Base-by-base conservation (phyloP, 2,113 vertebrate genomes). In the Numenius arquata region DNA sequence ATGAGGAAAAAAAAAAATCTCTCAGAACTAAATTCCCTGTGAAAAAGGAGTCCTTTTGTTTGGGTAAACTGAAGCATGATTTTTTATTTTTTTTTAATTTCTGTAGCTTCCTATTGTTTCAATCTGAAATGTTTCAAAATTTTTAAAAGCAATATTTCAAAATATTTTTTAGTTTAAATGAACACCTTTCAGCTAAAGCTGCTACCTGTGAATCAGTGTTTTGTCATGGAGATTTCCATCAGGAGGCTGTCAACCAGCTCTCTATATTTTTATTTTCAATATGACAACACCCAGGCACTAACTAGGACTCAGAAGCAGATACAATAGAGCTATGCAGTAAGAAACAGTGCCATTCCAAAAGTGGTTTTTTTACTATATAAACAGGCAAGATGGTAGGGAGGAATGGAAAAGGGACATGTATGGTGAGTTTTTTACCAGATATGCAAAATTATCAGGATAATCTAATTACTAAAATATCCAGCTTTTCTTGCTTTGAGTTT, bases 401-500 rank as follows among this genome's bases (percentile, higher is more conserved):
- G 6, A n/a, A 88, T 9, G 4, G 9, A 55, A 77, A 36, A 88
- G 4, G 43, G 16, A 36, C 0, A 2, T 2, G 1, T 36, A 16
- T 30, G 25, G 12, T 17, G 14, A 52, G 4, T 55, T 40, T 2
- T 36, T 90, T n/a, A 73, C 5, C 27, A 85, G 41, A 59, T 36
- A 36, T 11, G 4, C 1, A 89, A 61, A 67, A 34, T 41, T 50
- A 5, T 2, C 1, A 38, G 10, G 12, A 52, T 56, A 88, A 55
- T 53, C 17, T 55, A 30, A 40, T 40, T 65, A 73, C 9, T 66
- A 56, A 82, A 63, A 2, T 13, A 34, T 15, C 5, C 22, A 50
- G 2, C 2, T 73, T 61, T 88, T 48, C 41, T 70, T 68, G 53
- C 3, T 67, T 36, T 47, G 18, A 47, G 12, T 66, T 80, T 85